Base-by-base conservation (phyloP, 2,113 vertebrate species). In the Sialia sialis region DNA sequence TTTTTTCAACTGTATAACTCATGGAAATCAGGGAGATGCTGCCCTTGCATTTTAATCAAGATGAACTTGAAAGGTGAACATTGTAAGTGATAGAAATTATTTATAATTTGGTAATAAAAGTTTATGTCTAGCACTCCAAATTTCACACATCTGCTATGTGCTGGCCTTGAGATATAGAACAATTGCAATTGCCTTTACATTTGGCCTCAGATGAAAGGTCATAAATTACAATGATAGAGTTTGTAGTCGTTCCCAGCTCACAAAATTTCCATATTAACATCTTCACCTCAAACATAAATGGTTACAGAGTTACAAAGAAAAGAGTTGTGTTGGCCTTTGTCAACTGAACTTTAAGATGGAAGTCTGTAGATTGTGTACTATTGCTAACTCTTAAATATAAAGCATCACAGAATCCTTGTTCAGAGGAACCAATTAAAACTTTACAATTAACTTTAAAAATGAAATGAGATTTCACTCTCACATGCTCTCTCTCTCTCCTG, bases 51-150 rank as follows among this genome's bases (percentile, higher is more conserved):
- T 98, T 97, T 98, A 98, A 98, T 98, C 98, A 98, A 97, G 97
- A 98, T 98, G 98, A 98, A 98, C 98, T 98, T 98, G 98, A 98
- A 98, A 98, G 98, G 97, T 98, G 98, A 98, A 98, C 89, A 25
- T 93, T 98, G 77, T 98, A 98, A 98, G 97, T 98, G 96, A 95
- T 95, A 97, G 98, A 98, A 98, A 98, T 98, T 98, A 98, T 98
- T 98, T 98, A 98, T 98, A 98, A 98, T 98, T 98, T 98, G 95
- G 97, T 97, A 97, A 98, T 98, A 98, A 98, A 98, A 98, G 97
- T 98, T 98, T 98, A 98, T 98, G 97, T 98, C 97, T 96, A 96
- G 98, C 96, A 95, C 93, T 98, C 97, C 96, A 97, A 90, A 98
- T 98, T 98, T 97, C 98, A 97, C 95, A 97, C 97, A 97, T 98